Evolutionary conservation across 92 coral and sea anemone species (phyloP), one percentile per base, ranked within the genome.

Genomic region (Montipora capitata): DNA sequence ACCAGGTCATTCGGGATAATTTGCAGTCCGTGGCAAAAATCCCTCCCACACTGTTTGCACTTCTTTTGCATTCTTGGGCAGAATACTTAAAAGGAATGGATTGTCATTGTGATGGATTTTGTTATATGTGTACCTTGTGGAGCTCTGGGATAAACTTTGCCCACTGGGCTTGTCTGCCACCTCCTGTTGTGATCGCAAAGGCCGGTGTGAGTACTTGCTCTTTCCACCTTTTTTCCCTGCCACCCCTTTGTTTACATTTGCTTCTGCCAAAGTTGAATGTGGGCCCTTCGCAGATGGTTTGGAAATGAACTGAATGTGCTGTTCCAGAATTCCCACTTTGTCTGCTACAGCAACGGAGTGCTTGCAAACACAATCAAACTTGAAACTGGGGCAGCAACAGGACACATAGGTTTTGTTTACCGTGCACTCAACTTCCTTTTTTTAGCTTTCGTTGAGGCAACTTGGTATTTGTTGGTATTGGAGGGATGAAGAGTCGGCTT

Each of bases 271-370:
- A n/a, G 80, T 39, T 56, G 86, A 68, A n/a, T 80, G 65, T 54
- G 80, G 38, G 14, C 82, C 77, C 40, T 3, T 68, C 76, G 51
- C 14, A 18, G 87, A 83, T 27, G 61, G 10, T 38, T 87, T 87
- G 35, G 73, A 70, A 67, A 78, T 70, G 70, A 87, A 87, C 76
- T 72, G 67, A 8, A 81, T 1, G 88, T 88, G 88, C 87, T 82
- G 83, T 11, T 88, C 88, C 14, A 88, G 88, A 82, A 88, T 88
- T 81, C 92, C 88, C 10, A 82, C 88, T 42, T 82, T 88, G 45
- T 88, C 92, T 80, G 92, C 92, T 3, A 87, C 91, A 59, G 91
- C 91, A 48, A 79, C 81, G 75, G 92, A 88, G 40, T 88, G 92
- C 92, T 81, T 88, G 58, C 92, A 88, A 3, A 87, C 81, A 43